Conservation (phyloP, 2,888 invertebrate species). For the Chaitophorus viminalis region DNA sequence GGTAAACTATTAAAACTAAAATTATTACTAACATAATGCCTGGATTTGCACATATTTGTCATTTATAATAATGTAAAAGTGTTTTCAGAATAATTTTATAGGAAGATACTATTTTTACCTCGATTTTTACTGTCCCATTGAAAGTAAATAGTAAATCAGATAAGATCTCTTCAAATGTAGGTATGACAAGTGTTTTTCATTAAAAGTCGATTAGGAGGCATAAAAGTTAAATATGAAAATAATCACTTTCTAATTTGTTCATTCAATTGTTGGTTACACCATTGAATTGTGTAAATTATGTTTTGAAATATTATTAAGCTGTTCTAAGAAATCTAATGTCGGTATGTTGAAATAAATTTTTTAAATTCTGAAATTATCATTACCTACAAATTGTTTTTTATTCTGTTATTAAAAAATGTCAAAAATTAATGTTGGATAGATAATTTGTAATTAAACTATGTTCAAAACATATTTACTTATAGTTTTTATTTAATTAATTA, state of each 20-base stretch:
- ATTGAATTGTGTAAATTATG: not conserved
- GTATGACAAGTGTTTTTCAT: slow-evolving; percentile 7
- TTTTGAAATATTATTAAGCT: not conserved
- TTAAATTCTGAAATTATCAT: not conserved
- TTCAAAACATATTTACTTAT: no score
- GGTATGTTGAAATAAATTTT: not conserved
- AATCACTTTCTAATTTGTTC: slow-evolving; percentile 13
- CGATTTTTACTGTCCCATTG: not conserved
- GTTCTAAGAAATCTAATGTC: not conserved
- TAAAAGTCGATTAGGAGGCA: not conserved
- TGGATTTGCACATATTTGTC: not conserved
- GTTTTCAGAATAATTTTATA: not conserved
- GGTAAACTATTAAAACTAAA: not conserved
- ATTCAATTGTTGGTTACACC: slow-evolving; percentile 26
- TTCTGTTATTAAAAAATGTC: no score
- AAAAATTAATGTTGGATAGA: no score
- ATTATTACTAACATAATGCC: not conserved
- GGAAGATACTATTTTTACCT: not conserved
- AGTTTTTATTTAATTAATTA: no score
- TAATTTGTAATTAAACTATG: no score
- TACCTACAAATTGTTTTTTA: not conserved
- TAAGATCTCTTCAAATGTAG: not conserved
- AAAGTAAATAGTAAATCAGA: not conserved
- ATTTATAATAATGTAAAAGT: not conserved
- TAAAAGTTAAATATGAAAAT: not conserved